These are phyloP conservation scores for Rissa tridactyla DNA, from an alignment of 2,113 vertebrate genomes.

Conservation along the genomic window DNA sequence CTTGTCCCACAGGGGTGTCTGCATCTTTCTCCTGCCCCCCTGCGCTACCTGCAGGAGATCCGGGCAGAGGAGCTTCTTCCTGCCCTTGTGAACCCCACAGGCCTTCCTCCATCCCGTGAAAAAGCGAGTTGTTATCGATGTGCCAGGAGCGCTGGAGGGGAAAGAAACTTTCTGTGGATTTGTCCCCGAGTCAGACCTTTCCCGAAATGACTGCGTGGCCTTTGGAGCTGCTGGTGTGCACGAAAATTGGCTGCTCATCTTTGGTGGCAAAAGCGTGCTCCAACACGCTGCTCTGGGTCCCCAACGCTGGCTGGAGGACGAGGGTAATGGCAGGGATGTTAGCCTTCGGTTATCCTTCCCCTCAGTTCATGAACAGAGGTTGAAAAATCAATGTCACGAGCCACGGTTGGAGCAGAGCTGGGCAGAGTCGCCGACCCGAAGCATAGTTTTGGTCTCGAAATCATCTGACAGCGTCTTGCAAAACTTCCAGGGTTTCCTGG, in stretches of 20 bases:
- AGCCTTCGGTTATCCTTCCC: neutral
- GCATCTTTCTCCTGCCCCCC: neutral
- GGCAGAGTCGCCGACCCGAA: neutral
- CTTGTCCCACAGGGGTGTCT: neutral
- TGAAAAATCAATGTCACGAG: neutral
- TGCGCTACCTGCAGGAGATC: neutral
- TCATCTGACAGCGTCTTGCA: neutral
- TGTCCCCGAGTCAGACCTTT: neutral
- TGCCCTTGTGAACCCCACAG: neutral
- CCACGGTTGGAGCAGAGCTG: rapidly evolving
- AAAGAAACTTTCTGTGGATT: neutral
- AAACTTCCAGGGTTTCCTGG: constrained; percentile 36
- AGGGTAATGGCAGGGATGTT: neutral
- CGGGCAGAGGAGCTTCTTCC: neutral
- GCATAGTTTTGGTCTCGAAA: constrained; percentile 2
- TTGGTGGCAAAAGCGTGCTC: neutral
- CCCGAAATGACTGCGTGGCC: neutral
- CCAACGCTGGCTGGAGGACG: neutral
- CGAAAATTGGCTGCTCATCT: neutral
- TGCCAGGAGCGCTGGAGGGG: neutral
- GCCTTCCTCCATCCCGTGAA: rapidly evolving
- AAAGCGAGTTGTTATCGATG: rapidly evolving
- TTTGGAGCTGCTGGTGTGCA: neutral
- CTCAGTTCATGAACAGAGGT: neutral
- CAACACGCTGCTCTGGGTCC: neutral